Base-by-base conservation (phyloP, 2,888 invertebrate genomes). In the Heteropelma amictum region DNA sequence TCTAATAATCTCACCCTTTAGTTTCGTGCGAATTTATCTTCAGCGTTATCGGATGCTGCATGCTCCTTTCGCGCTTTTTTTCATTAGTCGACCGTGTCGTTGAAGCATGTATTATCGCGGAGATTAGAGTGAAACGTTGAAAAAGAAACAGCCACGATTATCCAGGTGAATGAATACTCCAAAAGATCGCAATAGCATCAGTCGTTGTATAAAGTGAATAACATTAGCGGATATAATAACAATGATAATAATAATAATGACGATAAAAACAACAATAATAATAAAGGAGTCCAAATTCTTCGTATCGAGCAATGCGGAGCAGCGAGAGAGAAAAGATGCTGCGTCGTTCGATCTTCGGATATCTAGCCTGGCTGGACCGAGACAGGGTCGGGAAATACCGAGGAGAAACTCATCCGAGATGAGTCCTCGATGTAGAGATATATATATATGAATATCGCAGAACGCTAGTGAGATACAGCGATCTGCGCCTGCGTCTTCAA, bases 31-130 rank as follows among this genome's bases (percentile, higher is more conserved):
- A 45, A 33, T 35, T 23, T 38, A 21, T 60, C 51, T 30, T 69
- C 51, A n/a, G 30, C 5, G 30, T 30, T 14, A 42, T 14, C n/a
- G 45, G 49, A 45, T 35, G 65, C 65, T 64, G 65, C 23, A 53
- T 28, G 10, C 7, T 23, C 10, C 47, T 54, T 35, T 8, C 14
- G 35, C 14, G 38, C 64, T 14, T 12, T 12, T 53, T 19, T 10
- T 3, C 21, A n/a, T 10, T 10, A 38, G 26, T 58, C 49, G 63
- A 60, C 60, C 74, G 17, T 49, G 40, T 40, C 38, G 64, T 64
- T 74, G 63, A 69, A 69, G 58, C 74, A 69, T 69, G 56, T 69
- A 60, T 69, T 53, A 49, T 73, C 73, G 35, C 30, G 26, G 58
- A 30, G 35, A n/a, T 4, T 12, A 38, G 26, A 38, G 30, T 30